Evolutionary conservation across 2,888 invertebrate genomes (phyloP).

Genomic region (Mesorhabditis sp.): DNA sequence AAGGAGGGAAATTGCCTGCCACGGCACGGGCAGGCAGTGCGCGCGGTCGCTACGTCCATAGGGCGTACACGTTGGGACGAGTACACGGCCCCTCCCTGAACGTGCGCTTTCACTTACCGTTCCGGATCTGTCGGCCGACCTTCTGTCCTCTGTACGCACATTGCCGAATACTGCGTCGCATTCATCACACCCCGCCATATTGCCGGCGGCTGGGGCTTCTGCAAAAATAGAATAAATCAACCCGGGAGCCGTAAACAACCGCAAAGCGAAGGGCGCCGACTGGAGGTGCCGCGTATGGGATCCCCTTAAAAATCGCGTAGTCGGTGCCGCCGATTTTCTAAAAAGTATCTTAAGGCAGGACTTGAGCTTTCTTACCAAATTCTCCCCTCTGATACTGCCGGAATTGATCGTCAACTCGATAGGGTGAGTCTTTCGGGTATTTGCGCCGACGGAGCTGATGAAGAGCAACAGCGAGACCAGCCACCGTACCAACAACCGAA

Average conservation of each 20-base stretch:
- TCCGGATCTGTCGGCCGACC: conserved; percentile 38
- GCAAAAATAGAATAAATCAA: conserved; percentile 12
- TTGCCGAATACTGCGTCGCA: conserved; percentile 54
- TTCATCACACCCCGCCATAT: conserved; percentile 58
- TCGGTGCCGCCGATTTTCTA: conserved; percentile 49
- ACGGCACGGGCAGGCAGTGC: too few relatives aligned
- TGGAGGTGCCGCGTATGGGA: conserved; percentile 58
- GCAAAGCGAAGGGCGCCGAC: conserved; percentile 56
- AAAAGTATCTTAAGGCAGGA: not conserved
- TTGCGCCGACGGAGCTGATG: too few relatives aligned
- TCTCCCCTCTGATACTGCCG: conserved; percentile 55
- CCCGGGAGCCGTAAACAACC: conserved; percentile 23
- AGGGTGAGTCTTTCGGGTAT: conserved; percentile 27
- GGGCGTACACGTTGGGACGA: too few relatives aligned
- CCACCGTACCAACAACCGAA: not conserved
- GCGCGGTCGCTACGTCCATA: too few relatives aligned
- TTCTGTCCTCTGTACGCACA: conserved; percentile 45
- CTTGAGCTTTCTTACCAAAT: conserved; percentile 29
- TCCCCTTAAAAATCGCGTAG: conserved; percentile 57
- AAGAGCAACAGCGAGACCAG: not conserved
- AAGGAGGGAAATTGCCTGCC: too few relatives aligned
- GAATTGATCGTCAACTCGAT: conserved; percentile 55
- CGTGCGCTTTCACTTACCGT: conserved; percentile 19
- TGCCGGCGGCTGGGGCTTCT: conserved; percentile 55
- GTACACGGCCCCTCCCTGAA: too few relatives aligned